These are phyloP conservation scores for Diprion similis DNA, from an alignment of 1,140 invertebrate genomes.

Conservation along the genomic window DNA sequence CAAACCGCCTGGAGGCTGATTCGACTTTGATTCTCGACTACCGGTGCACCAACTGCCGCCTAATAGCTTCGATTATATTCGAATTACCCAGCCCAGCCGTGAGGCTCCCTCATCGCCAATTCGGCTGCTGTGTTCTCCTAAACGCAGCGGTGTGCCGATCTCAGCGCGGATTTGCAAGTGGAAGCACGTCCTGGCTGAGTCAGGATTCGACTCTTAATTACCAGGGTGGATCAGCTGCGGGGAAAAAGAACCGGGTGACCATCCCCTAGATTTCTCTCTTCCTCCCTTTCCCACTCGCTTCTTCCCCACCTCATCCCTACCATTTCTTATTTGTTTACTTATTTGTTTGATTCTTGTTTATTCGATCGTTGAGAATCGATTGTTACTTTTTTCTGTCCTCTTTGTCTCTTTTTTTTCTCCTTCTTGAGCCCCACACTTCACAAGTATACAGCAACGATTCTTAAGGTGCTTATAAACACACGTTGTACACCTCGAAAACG, in stretches of 20 bases:
- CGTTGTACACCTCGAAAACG: too few relatives aligned
- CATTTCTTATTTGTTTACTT: background rate
- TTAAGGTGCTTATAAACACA: too few relatives aligned
- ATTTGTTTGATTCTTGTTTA: background rate
- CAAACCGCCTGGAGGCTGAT: background rate
- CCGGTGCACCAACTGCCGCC: background rate
- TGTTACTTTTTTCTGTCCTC: too few relatives aligned
- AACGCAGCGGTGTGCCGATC: background rate
- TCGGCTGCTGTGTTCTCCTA: background rate
- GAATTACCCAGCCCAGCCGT: background rate
- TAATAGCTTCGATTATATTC: conserved; percentile 1
- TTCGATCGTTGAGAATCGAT: too few relatives aligned
- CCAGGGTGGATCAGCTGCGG: background rate
- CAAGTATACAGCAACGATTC: too few relatives aligned
- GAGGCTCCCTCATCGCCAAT: background rate
- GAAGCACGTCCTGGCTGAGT: background rate
- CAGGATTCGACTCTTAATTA: conserved; percentile 5
- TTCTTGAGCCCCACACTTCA: too few relatives aligned
- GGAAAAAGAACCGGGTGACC: too few relatives aligned
- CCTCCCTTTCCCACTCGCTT: too few relatives aligned
- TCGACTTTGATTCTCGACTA: background rate
- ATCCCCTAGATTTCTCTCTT: too few relatives aligned
- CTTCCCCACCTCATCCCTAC: background rate
- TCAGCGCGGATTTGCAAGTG: background rate
- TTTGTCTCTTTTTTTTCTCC: too few relatives aligned